phyloP scores from a whole-genome alignment of 2,113 vertebrate genomes.

The Rhizomys pruinosus region DNA sequence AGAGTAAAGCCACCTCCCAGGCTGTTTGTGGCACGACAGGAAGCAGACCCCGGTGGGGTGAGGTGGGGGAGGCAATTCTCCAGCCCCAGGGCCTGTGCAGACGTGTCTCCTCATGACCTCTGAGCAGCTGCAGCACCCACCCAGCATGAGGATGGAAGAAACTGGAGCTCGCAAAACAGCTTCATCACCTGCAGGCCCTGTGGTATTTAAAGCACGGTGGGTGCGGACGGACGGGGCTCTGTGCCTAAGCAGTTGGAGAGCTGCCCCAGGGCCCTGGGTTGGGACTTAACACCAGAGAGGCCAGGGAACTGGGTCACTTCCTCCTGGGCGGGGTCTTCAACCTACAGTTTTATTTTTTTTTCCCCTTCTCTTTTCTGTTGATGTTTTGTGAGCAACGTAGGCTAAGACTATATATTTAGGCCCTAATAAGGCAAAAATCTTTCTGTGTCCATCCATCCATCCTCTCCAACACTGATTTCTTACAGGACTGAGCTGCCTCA shows the following conservation, averaged over 20 bases:
- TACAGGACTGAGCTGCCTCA: not conserved
- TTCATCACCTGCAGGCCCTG: conserved; percentile 14
- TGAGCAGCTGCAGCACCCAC: conserved; percentile 68
- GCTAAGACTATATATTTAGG: not conserved
- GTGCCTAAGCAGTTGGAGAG: not conserved
- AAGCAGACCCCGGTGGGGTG: not conserved
- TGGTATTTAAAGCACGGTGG: conserved; percentile 56
- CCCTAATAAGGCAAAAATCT: not conserved
- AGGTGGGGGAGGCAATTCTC: not conserved
- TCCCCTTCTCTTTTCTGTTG: not conserved
- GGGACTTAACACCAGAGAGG: not conserved
- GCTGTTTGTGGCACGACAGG: not conserved
- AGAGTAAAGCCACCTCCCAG: not conserved
- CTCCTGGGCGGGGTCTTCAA: not conserved
- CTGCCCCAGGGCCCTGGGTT: no score
- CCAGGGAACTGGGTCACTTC: no score
- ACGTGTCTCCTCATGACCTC: conserved; percentile 52
- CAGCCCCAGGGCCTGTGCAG: conserved; percentile 33
- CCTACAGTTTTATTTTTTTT: not conserved
- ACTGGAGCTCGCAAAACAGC: conserved; percentile 45
- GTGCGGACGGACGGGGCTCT: not conserved
- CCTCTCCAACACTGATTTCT: not conserved
- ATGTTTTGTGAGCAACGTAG: not conserved
- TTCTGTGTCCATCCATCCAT: not conserved
- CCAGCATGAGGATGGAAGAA: conserved; percentile 60